These are phyloP conservation scores for Helarctos malayanus DNA, from an alignment of 2,797 vertebrate species.

Conservation along the genomic window DNA sequence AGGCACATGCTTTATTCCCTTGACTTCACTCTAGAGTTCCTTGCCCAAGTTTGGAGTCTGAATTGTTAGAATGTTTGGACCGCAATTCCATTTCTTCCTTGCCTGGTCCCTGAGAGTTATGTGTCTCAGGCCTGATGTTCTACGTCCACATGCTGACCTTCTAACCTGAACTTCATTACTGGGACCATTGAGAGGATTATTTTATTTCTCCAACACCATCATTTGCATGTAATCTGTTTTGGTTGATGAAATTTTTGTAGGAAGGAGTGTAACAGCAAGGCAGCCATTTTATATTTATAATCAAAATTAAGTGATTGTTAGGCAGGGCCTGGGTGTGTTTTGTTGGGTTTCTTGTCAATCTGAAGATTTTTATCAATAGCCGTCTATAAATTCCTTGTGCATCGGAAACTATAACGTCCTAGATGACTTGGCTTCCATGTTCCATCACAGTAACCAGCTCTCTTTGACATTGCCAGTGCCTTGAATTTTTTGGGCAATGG, in stretches of 20 bases:
- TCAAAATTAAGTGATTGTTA: background rate
- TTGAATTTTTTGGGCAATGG: background rate
- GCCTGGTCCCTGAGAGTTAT: background rate
- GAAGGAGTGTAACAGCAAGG: background rate
- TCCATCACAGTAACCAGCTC: background rate
- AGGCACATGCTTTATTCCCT: background rate
- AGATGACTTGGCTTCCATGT: fast-evolving
- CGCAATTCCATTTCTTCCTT: background rate
- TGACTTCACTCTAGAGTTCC: background rate
- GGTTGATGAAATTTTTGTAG: background rate
- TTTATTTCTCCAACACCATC: background rate
- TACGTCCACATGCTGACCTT: background rate
- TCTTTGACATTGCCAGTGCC: background rate
- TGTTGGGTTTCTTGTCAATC: background rate
- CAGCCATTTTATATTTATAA: background rate
- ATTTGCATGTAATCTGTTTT: background rate
- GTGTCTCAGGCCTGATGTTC: background rate
- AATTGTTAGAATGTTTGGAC: background rate
- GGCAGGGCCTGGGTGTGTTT: background rate
- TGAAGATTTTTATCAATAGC: background rate
- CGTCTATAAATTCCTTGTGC: background rate
- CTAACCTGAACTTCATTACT: background rate
- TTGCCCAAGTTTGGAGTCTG: background rate
- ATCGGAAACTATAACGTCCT: background rate
- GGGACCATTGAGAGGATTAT: background rate